Evolutionary conservation across 1,140 invertebrate species (phyloP).

Genomic region (Daktulosphaira vitifoliae): DNA sequence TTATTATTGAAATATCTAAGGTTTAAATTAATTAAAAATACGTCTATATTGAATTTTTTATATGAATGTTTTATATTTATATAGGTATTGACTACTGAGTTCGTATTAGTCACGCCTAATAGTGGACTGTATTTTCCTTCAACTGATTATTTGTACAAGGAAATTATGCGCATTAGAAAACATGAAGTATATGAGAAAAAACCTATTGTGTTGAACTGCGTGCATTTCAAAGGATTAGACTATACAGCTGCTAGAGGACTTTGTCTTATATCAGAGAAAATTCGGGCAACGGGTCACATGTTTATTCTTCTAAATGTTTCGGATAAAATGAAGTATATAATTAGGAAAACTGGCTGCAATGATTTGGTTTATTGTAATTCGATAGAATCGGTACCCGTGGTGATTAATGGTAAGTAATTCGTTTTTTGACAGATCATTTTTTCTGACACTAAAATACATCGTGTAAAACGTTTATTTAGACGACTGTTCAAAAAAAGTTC

Average conservation of each 20-base stretch:
- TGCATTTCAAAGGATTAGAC: conserved; percentile 52
- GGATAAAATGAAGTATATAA: conserved; percentile 11
- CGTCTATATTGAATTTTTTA: no score
- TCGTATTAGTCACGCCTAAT: conserved; percentile 52
- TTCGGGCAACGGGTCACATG: background rate
- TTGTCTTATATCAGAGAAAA: conserved; percentile 10
- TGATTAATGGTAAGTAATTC: background rate
- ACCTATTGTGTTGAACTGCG: conserved; percentile 53
- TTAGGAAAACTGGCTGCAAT: background rate
- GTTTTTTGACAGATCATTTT: background rate
- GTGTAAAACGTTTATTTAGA: no score
- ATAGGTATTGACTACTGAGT: conserved; percentile 40
- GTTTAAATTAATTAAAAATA: no score
- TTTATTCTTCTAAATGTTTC: conserved; percentile 2
- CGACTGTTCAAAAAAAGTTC: background rate
- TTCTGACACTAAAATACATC: no score
- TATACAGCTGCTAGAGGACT: conserved; percentile 53
- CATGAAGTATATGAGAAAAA: conserved; percentile 59
- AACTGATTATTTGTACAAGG: conserved; percentile 46
- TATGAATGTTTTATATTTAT: no score
- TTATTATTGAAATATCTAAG: conserved; percentile 43
- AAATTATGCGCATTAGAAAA: conserved; percentile 47
- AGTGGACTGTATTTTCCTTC: conserved; percentile 57
- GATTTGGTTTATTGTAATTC: conserved; percentile 14
- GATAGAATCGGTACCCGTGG: background rate